Conservation (phyloP, 2,888 invertebrate genomes). For the Ashinkailepas kermadecensis region DNA sequence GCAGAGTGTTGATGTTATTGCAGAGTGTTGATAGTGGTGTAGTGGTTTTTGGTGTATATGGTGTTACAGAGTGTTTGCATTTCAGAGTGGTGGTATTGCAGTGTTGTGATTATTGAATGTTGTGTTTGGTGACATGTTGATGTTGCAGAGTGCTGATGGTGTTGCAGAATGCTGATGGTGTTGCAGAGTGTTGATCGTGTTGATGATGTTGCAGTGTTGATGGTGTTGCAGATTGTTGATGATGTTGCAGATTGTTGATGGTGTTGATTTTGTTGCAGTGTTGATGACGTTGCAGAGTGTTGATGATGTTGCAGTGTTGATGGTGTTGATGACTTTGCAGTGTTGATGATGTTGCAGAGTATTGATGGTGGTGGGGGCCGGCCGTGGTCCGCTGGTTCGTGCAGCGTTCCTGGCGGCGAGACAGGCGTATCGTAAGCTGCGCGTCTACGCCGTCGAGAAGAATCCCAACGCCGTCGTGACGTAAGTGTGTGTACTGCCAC, state of each 20-base stretch:
- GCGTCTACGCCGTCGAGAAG: conserved; percentile 93
- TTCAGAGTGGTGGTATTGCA: too few species aligned
- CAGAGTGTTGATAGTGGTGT: conserved; percentile 71
- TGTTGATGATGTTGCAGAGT: conserved; percentile 41
- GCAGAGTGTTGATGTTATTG: conserved; percentile 35
- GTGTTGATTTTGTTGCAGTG: too few species aligned
- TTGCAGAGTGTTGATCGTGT: conserved; percentile 56
- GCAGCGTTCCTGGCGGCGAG: conserved; percentile 70
- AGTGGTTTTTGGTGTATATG: too few species aligned
- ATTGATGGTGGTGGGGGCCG: conserved; percentile 87
- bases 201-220: too few species aligned
- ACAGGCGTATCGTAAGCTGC: conserved; percentile 61
- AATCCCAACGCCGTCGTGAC: conserved; percentile 93
- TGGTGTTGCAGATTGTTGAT: conserved; percentile 54
- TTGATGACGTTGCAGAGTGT: conserved; percentile 43
- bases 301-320: conserved; percentile 67
- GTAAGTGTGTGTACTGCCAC: conserved; percentile 29
- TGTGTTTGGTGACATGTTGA: too few species aligned
- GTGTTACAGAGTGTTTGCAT: conserved; percentile 41
- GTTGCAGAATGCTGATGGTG: conserved; percentile 58
- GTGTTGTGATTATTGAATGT: conserved; percentile 47
- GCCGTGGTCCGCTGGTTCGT: conserved; percentile 87
- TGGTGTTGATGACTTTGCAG: too few species aligned
- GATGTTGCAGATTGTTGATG: conserved; percentile 55
- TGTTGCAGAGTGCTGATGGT: background rate